phyloP scores from a whole-genome alignment of 2,888 invertebrate genomes.

The Oscheius onirici region DNA sequence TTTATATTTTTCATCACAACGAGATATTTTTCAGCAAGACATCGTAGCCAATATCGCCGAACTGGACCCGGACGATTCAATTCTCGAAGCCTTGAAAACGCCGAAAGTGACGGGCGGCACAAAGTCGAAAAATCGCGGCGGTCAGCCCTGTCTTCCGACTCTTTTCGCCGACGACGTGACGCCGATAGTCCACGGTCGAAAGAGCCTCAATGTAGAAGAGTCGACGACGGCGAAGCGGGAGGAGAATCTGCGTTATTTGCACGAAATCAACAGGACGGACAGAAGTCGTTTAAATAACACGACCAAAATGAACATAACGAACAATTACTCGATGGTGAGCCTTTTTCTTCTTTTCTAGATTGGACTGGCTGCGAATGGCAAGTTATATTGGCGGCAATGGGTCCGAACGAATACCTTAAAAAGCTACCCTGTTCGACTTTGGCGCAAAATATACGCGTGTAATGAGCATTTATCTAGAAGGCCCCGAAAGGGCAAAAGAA shows the following conservation, averaged over 20 bases:
- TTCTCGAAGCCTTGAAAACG: slow-evolving; percentile 5
- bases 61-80: slow-evolving; percentile 2
- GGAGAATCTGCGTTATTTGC: slow-evolving; percentile 10
- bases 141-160: neutral
- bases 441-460: no score
- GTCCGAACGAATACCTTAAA: no score
- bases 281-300: no score
- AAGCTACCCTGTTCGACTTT: no score
- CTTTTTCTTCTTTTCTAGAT: no score
- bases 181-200: neutral
- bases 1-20: no score
- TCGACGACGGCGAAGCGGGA: neutral
- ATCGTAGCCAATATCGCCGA: neutral
- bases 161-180: slow-evolving; percentile 1
- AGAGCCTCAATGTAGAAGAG: neutral
- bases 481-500: no score
- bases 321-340: no score
- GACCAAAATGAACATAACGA: no score
- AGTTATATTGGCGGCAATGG: no score
- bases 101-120: neutral
- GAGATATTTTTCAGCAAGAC: neutral
- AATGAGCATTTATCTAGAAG: no score
- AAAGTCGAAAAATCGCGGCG: neutral
- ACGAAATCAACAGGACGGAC: neutral
- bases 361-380: no score